A percentile compares a stretch with the other conserved stretches of the same genome.
Conservation (phyloP, 35 echinoderm and acorn worm species). For the Nesometra sesokonis region DNA sequence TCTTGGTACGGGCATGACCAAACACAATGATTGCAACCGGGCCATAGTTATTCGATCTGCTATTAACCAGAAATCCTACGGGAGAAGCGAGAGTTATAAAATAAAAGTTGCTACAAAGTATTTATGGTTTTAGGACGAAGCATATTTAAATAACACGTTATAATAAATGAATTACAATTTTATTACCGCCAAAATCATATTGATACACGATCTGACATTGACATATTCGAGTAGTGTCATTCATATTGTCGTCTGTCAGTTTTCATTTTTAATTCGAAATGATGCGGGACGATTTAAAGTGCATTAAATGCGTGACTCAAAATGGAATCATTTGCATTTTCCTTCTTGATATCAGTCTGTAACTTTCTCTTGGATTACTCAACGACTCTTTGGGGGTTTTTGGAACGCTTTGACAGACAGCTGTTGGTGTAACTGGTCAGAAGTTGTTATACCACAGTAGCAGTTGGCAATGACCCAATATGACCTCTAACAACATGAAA, state of each 20-base stretch:
- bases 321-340: background rate
- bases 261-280: background rate
- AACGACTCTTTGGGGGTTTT: background rate
- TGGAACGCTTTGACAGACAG: background rate
- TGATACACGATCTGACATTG: background rate
- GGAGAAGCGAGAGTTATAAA: no score
- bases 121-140: no score
- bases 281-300: background rate
- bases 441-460: background rate
- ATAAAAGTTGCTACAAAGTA: no score
- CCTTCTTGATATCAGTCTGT: background rate
- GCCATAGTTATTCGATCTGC: no score
- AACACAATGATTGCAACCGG: no score
- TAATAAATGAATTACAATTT: no score
- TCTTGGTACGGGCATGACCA: no score
- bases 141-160: no score
- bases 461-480: background rate
- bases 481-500: background rate
- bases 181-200: no score
- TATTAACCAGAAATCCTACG: no score
- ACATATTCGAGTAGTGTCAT: background rate
- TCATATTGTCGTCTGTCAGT: background rate
- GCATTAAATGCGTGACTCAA: background rate
- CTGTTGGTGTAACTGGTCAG: no score
- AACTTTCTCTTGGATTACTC: background rate